Evolutionary conservation across 2,113 vertebrate genomes (phyloP).

Genomic region (Pithys albifrons): DNA sequence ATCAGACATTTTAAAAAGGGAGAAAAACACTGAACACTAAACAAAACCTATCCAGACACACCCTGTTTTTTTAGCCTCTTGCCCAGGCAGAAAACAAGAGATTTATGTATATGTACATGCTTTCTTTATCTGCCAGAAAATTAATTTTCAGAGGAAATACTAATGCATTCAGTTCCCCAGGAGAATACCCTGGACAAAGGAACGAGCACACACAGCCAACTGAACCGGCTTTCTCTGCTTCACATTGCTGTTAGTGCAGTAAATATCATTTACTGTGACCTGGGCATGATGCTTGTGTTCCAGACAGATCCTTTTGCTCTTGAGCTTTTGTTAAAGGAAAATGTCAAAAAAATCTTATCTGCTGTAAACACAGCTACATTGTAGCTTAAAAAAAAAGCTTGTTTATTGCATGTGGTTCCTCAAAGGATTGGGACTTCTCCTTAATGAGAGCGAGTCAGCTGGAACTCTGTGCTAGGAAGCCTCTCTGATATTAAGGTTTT

Average conservation of each 20-base stretch:
- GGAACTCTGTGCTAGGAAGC: background rate
- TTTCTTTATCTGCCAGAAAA: slow-evolving; percentile 21
- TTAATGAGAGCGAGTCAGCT: background rate
- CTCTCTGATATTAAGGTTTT: background rate
- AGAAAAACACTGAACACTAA: slow-evolving; percentile 6
- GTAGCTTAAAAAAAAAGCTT: background rate
- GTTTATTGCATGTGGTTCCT: background rate
- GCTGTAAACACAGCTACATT: background rate
- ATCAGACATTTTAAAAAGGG: slow-evolving; percentile 1
- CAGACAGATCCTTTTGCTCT: background rate
- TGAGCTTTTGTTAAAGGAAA: slow-evolving; percentile 13
- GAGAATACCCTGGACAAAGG: background rate
- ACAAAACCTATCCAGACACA: slow-evolving; percentile 24
- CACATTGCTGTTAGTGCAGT: background rate
- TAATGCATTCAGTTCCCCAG: background rate
- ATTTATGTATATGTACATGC: background rate
- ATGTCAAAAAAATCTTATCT: slow-evolving; percentile 3
- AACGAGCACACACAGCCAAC: background rate
- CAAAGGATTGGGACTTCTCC: background rate
- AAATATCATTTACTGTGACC: slow-evolving; percentile 6
- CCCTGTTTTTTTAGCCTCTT: background rate
- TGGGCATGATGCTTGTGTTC: background rate
- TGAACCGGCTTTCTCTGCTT: background rate
- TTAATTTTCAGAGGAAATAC: slow-evolving; percentile 26
- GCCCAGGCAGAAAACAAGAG: background rate